Conservation (phyloP, 2,797 vertebrate species). For the Poeciliopsis presidionis region DNA sequence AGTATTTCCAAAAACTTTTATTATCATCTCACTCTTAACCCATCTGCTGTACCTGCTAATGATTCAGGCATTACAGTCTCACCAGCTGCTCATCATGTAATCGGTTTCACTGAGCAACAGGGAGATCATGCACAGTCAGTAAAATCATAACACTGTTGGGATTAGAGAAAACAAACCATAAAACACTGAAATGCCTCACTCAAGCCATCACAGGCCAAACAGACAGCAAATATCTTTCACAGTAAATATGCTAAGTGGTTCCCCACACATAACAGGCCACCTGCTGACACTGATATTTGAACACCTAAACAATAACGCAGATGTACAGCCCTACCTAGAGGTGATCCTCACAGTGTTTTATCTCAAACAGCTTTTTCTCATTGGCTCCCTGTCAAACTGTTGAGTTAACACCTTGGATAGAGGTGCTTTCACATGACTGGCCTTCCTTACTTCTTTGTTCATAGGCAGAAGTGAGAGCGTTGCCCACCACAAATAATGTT, state of each 20-base stretch:
- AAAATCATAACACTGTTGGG: conserved; percentile 48
- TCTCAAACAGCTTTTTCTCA: conserved; percentile 10
- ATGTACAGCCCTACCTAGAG: conserved; percentile 15
- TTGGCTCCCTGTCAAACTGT: conserved; percentile 22
- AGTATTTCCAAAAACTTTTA: conserved; percentile 12
- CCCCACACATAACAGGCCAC: conserved; percentile 15
- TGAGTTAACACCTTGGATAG: conserved; percentile 19
- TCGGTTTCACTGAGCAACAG: conserved; percentile 55
- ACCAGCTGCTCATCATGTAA: conserved; percentile 40
- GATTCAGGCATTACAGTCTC: conserved; percentile 36
- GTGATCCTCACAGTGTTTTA: conserved; percentile 17
- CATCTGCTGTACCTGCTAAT: conserved; percentile 26
- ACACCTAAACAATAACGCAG: conserved; percentile 19
- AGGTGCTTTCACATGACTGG: conserved; percentile 21
- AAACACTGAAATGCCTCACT: conserved; percentile 31
- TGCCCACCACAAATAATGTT: too few relatives aligned
- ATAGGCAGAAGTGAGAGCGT: too few relatives aligned
- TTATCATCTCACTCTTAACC: conserved; percentile 1
- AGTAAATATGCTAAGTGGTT: conserved; percentile 39
- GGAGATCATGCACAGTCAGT: conserved; percentile 68
- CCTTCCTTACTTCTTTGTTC: background rate
- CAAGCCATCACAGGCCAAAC: conserved; percentile 51
- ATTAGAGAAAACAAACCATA: conserved; percentile 38
- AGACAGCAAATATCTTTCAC: conserved; percentile 40
- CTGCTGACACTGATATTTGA: conserved; percentile 19